phyloP scores from a whole-genome alignment of 2,113 vertebrate species.

The Entelurus aequoreus region DNA sequence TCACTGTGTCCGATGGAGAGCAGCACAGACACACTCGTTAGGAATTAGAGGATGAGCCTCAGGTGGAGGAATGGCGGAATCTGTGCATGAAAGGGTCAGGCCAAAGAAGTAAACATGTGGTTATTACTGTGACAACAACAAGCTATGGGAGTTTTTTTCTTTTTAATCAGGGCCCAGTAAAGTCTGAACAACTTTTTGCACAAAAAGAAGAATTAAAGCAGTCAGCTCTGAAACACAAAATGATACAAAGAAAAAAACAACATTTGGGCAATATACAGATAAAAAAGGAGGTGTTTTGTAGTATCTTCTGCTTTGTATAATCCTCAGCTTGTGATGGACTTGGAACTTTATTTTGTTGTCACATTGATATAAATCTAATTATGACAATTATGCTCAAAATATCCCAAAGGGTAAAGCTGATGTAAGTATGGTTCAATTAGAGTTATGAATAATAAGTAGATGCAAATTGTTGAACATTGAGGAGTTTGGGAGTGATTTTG shows the following conservation, averaged over 20 bases:
- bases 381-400: neutral
- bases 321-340: constrained; percentile 39
- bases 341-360: constrained; percentile 32
- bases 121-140: constrained; percentile 25
- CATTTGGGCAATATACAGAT: constrained; percentile 2
- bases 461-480: constrained; percentile 3
- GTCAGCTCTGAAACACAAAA: constrained; percentile 30
- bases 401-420: constrained; percentile 6
- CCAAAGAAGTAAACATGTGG: neutral
- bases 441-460: constrained; percentile 13
- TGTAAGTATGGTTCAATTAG: neutral
- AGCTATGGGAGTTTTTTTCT: constrained; percentile 20
- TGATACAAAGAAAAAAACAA: constrained; percentile 16
- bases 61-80: constrained; percentile 5
- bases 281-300: neutral
- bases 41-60: neutral
- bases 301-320: constrained; percentile 3
- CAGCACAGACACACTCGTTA: constrained; percentile 33
- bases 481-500: constrained; percentile 7
- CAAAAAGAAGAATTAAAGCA: constrained; percentile 26
- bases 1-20: constrained; percentile 37
- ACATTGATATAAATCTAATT: constrained; percentile 19
- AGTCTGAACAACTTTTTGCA: constrained; percentile 2
- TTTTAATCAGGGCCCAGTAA: constrained; percentile 50
- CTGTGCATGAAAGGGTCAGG: neutral